Conservation (phyloP, 2,797 vertebrate species). For the Labeo calbasu region DNA sequence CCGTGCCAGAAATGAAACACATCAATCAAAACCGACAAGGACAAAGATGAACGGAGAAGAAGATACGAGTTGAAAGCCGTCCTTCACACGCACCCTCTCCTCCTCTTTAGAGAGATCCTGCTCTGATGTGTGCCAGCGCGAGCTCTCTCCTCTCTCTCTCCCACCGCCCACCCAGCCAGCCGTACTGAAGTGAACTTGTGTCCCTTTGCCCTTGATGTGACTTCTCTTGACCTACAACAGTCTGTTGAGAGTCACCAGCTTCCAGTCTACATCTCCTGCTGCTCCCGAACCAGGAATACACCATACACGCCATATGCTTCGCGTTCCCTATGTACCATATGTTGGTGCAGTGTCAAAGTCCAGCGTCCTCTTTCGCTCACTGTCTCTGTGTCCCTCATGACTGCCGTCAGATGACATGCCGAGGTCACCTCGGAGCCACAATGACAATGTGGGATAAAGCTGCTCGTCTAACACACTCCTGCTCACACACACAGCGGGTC, state of each 20-base stretch:
- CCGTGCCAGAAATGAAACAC: slow-evolving; percentile 29
- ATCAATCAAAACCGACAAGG: slow-evolving; percentile 41
- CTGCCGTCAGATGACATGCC: slow-evolving; percentile 42
- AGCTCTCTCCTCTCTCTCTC: slow-evolving; percentile 5
- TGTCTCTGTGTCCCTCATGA: slow-evolving; percentile 41
- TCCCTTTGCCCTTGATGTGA: slow-evolving; percentile 56
- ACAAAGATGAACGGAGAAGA: slow-evolving; percentile 10
- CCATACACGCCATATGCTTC: slow-evolving; percentile 56
- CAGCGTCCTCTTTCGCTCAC: slow-evolving; percentile 22
- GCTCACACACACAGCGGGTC: slow-evolving; percentile 6
- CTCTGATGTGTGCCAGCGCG: slow-evolving; percentile 30
- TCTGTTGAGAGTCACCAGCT: slow-evolving; percentile 50
- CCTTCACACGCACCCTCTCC: slow-evolving; percentile 12
- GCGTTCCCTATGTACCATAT: slow-evolving; percentile 56
- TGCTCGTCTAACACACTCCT: not conserved
- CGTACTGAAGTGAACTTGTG: slow-evolving; percentile 42
- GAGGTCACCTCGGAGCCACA: slow-evolving; percentile 49
- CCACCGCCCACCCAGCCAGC: not conserved
- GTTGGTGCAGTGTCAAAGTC: slow-evolving; percentile 43
- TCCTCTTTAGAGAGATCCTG: slow-evolving; percentile 43
- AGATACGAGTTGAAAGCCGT: slow-evolving; percentile 33
- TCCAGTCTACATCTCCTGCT: slow-evolving; percentile 42
- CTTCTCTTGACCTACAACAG: slow-evolving; percentile 56
- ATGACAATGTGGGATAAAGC: slow-evolving; percentile 35
- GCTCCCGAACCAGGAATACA: slow-evolving; percentile 53